Evolutionary conservation across 2,113 vertebrate species (phyloP).

Genomic region (Entomyzon cyanotis): DNA sequence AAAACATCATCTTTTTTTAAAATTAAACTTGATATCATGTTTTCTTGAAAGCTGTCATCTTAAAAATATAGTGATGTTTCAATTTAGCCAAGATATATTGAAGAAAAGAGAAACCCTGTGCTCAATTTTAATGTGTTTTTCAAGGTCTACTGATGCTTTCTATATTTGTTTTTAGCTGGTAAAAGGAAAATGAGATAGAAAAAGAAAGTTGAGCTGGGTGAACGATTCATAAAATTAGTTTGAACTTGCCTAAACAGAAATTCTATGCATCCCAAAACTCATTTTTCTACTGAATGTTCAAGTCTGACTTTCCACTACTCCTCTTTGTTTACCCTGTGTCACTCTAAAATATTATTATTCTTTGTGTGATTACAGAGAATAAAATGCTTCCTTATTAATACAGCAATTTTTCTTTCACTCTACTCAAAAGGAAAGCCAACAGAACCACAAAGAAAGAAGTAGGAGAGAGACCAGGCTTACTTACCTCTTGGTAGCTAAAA

Average conservation of each 20-base stretch:
- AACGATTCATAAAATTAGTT: conserved; percentile 58
- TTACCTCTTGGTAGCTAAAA: not conserved
- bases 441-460: not conserved
- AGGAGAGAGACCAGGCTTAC: not conserved
- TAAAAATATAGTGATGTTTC: conserved; percentile 39
- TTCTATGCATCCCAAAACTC: conserved; percentile 41
- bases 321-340: not conserved
- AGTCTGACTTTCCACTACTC: not conserved
- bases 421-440: not conserved
- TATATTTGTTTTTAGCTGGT: conserved; percentile 47
- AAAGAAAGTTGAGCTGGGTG: conserved; percentile 49
- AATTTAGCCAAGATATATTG: conserved; percentile 7
- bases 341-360: not conserved
- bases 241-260: conserved; percentile 61
- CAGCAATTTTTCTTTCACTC: not conserved
- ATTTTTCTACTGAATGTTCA: conserved; percentile 39
- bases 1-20: not conserved
- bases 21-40: conserved; percentile 3
- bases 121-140: conserved; percentile 42
- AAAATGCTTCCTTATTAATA: conserved; percentile 3
- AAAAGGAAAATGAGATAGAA: conserved; percentile 51
- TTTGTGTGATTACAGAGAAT: not conserved
- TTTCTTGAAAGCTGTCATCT: conserved; percentile 25
- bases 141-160: conserved; percentile 57
- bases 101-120: conserved; percentile 18